phyloP scores from a whole-genome alignment of 2,797 vertebrate genomes.

The Poeciliopsis gracilis region DNA sequence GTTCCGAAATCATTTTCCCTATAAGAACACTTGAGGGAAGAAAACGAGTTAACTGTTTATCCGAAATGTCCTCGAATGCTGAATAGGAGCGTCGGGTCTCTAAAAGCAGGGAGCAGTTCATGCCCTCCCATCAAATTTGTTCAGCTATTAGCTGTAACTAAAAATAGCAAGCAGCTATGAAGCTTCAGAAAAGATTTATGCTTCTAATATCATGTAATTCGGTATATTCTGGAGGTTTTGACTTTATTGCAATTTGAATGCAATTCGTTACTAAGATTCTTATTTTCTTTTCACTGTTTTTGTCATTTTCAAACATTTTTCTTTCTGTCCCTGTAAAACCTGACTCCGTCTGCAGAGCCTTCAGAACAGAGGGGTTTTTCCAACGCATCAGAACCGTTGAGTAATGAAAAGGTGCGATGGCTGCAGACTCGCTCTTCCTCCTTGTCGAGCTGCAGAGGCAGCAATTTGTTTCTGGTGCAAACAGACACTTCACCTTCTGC shows the following conservation, averaged over 20 bases:
- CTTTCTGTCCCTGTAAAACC: not conserved
- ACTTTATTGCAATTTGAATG: not conserved
- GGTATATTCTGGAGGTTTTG: not conserved
- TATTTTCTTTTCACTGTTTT: not conserved
- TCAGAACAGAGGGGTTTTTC: slow-evolving; percentile 2
- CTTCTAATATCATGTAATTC: not conserved
- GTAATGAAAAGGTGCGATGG: slow-evolving; percentile 56
- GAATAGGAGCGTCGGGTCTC: not conserved
- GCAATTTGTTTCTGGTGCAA: slow-evolving; percentile 42
- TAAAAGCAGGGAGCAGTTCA: not conserved
- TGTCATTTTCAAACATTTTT: not conserved
- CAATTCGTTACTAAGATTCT: not conserved
- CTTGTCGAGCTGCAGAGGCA: slow-evolving; percentile 52
- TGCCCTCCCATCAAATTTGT: not conserved
- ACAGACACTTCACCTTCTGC: slow-evolving; percentile 8
- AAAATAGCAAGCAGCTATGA: not conserved
- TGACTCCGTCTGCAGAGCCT: slow-evolving; percentile 22
- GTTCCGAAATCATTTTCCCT: not conserved
- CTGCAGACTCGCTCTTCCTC: slow-evolving; percentile 34
- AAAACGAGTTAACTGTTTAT: not conserved
- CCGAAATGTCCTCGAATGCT: not conserved
- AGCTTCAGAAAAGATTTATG: not conserved
- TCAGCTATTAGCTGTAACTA: not conserved
- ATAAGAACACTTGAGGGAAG: not conserved
- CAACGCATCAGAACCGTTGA: slow-evolving; percentile 39